These are phyloP conservation scores for Batillaria attramentaria DNA, from an alignment of 1,140 invertebrate genomes.

Conservation along the genomic window DNA sequence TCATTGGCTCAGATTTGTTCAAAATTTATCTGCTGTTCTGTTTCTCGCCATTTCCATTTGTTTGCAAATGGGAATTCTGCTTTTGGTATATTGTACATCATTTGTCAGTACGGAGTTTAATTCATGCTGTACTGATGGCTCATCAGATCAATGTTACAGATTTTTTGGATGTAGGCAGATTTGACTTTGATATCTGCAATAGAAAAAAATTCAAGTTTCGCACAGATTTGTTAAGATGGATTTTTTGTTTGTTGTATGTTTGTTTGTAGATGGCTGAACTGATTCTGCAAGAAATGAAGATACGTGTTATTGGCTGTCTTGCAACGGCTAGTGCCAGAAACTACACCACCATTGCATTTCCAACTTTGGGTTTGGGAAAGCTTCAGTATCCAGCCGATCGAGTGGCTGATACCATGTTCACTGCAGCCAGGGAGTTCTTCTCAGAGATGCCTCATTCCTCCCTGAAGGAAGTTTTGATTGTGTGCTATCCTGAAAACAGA, in stretches of 20 bases:
- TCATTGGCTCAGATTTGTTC: too few species aligned
- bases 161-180: background rate
- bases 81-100: too few species aligned
- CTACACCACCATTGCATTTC: background rate
- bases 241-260: background rate
- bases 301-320: background rate
- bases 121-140: too few species aligned
- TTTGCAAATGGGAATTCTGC: too few species aligned
- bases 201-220: background rate
- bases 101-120: too few species aligned
- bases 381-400: background rate
- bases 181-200: background rate
- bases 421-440: constrained; percentile 1
- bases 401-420: constrained; percentile 12
- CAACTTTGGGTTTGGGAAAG: background rate
- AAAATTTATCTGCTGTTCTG: too few species aligned
- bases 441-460: background rate
- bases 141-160: too few species aligned
- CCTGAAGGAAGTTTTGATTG: background rate
- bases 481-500: background rate
- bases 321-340: constrained; percentile 1
- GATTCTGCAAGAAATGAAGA: background rate
- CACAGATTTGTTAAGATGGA: background rate
- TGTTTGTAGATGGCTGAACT: background rate
- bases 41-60: too few species aligned